Evolutionary conservation across 2,113 vertebrate species (phyloP).

Genomic region (Parotia lawesii): DNA sequence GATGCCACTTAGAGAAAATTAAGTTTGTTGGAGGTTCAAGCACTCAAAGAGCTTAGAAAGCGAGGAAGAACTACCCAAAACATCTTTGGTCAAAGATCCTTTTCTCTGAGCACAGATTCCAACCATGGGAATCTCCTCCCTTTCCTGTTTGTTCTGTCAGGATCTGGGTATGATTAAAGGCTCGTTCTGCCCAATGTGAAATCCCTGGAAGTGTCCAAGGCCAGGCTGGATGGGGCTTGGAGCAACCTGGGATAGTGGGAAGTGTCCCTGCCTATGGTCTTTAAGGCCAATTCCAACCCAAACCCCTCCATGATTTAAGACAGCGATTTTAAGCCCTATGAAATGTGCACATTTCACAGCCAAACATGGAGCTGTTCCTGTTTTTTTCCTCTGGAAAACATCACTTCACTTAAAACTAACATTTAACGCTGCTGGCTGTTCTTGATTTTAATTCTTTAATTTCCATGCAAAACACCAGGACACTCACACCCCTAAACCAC

Average conservation of each 20-base stretch:
- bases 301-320: not conserved
- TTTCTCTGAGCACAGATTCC: not conserved
- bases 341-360: not conserved
- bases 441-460: not conserved
- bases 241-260: not conserved
- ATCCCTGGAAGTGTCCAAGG: not conserved
- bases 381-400: not conserved
- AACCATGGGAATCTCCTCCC: not conserved
- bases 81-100: not conserved
- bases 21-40: not conserved
- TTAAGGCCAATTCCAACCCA: not conserved
- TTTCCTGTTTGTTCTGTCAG: not conserved
- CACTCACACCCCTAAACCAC: not conserved
- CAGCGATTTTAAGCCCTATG: not conserved
- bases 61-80: not conserved
- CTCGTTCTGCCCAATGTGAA: fast-evolving
- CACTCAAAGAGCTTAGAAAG: not conserved
- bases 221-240: not conserved
- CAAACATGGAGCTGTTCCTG: not conserved
- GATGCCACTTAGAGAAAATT: not conserved
- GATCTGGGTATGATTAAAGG: not conserved
- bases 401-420: not conserved
- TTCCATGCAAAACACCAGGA: not conserved
- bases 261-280: not conserved
- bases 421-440: not conserved